Percentiles rank a stretch among this genome's conserved stretches.
phyloP scores from a whole-genome alignment of 2,113 vertebrate genomes.

The Choloepus hoffmanni region DNA sequence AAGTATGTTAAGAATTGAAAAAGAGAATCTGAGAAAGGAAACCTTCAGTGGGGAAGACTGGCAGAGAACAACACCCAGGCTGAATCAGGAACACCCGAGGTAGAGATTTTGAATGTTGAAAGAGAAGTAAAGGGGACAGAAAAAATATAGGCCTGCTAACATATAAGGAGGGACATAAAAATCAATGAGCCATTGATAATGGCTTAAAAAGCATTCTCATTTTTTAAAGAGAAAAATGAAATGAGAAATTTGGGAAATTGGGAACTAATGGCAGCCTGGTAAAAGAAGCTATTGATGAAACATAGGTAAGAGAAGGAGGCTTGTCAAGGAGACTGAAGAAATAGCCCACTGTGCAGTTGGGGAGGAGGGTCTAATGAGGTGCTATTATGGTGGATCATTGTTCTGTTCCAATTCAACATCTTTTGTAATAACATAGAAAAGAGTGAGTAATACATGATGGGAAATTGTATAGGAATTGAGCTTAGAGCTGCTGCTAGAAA shows the following conservation, averaged over 20 bases:
- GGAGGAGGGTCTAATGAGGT: constrained; percentile 42
- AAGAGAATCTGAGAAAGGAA: not conserved
- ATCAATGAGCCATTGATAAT: constrained; percentile 70
- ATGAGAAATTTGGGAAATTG: constrained; percentile 51
- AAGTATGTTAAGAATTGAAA: not conserved
- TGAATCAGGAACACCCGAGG: not conserved
- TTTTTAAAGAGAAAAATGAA: constrained; percentile 71
- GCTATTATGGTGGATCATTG: not conserved
- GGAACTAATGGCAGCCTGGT: constrained; percentile 56
- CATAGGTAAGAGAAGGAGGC: not conserved
- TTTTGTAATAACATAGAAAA: not conserved
- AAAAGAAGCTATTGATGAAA: constrained; percentile 57
- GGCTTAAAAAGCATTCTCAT: constrained; percentile 25
- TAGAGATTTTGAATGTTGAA: constrained; percentile 1
- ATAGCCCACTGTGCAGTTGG: not conserved
- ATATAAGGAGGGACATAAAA: constrained; percentile 70
- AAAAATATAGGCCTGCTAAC: constrained; percentile 57
- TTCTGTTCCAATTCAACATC: not conserved
- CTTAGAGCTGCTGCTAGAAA: not conserved
- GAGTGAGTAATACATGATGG: not conserved
- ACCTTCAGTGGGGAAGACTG: not conserved
- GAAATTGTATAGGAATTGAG: not conserved
- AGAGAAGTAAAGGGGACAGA: not conserved
- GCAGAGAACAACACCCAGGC: not conserved
- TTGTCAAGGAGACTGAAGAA: not conserved